Evolutionary conservation across 2,113 vertebrate genomes (phyloP).

Genomic region (Cranoglanis bouderius): DNA sequence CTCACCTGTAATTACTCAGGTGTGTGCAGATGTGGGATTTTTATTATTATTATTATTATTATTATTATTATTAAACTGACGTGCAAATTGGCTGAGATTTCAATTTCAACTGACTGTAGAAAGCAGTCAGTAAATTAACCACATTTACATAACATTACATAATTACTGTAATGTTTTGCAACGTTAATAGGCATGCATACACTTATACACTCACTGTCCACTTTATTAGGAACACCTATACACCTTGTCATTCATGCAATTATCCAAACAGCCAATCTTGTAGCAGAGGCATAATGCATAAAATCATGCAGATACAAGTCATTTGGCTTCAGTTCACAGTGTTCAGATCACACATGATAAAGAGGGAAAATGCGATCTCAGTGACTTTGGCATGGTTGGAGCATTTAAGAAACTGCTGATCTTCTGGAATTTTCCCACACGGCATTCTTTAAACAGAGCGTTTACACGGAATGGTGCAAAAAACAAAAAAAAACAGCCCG

Average conservation of each 20-base stretch:
- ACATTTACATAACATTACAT: background rate
- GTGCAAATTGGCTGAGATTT: background rate
- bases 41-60: background rate
- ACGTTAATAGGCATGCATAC: background rate
- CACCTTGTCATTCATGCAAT: background rate
- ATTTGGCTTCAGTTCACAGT: background rate
- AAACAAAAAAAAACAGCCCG: background rate
- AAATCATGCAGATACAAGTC: background rate
- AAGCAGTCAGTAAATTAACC: background rate
- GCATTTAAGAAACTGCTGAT: background rate
- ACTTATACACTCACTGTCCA: background rate
- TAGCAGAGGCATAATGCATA: background rate
- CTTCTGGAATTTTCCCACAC: background rate
- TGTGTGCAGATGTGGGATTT: conserved; percentile 3
- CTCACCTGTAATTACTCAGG: conserved; percentile 35
- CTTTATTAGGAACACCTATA: background rate
- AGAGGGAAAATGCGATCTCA: background rate
- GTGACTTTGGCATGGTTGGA: too few species aligned
- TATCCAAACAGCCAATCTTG: background rate
- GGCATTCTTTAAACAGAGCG: background rate
- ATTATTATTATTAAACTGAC: background rate
- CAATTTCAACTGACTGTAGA: too few species aligned
- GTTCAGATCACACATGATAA: background rate
- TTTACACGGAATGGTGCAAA: background rate
- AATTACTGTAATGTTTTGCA: background rate